Evolutionary conservation across 1,140 invertebrate genomes (phyloP).

Genomic region (Neotoxoptera formosana): DNA sequence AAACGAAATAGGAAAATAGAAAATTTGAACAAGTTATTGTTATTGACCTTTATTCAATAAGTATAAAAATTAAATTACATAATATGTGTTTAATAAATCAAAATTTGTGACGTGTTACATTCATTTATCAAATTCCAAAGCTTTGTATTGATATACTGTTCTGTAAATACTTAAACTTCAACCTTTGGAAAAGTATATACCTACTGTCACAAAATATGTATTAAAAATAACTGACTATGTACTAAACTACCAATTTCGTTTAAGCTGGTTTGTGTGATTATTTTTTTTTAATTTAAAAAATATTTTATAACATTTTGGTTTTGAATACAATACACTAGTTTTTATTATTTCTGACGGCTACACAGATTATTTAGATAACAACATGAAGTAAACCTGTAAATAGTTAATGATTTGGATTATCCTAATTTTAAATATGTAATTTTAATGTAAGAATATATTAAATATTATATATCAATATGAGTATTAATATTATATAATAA

Average conservation of each 20-base stretch:
- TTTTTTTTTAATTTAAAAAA: background rate
- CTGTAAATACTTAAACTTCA: background rate
- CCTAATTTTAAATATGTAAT: background rate
- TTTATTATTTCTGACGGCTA: background rate
- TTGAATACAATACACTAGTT: background rate
- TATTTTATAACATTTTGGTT: background rate
- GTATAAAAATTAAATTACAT: constrained; percentile 25
- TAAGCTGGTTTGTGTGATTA: background rate
- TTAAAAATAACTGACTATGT: background rate
- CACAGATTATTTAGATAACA: background rate
- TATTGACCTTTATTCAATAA: background rate
- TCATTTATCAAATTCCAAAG: constrained; percentile 4
- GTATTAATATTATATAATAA: too few relatives aligned
- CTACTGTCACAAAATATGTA: background rate
- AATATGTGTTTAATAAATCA: constrained; percentile 41
- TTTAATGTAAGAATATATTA: too few relatives aligned
- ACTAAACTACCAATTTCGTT: background rate
- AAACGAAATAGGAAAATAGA: constrained; percentile 3
- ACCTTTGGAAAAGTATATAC: background rate
- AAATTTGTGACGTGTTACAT: constrained; percentile 3
- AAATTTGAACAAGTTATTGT: background rate
- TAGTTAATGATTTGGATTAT: background rate
- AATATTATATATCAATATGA: too few relatives aligned
- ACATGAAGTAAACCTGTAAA: background rate
- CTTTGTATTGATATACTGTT: background rate